These are phyloP conservation scores for Spea hammondii DNA, from an alignment of 2,797 vertebrate genomes.

Conservation along the genomic window DNA sequence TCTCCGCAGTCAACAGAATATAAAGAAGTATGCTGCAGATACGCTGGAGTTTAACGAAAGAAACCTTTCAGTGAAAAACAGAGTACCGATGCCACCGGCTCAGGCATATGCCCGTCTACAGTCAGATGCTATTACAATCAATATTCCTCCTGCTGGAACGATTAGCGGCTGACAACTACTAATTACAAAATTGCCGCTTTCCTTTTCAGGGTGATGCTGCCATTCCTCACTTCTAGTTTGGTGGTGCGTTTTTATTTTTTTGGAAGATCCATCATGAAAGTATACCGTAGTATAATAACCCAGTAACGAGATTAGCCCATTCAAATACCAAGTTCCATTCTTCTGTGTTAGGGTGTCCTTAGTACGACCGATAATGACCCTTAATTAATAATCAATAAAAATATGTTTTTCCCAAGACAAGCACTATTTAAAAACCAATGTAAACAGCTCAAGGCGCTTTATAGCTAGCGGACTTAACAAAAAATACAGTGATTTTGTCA, in stretches of 20 bases:
- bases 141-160: constrained; percentile 55
- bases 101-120: constrained; percentile 34
- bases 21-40: constrained; percentile 21
- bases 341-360: no score
- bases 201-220: constrained; percentile 38
- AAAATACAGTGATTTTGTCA: no score
- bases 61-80: constrained; percentile 44
- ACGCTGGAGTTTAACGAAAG: constrained; percentile 23
- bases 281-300: background rate
- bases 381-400: no score
- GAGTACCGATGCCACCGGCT: constrained; percentile 31
- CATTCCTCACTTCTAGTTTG: constrained; percentile 26
- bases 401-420: no score
- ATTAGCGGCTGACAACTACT: constrained; percentile 52
- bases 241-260: background rate
- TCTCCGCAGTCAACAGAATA: constrained; percentile 30
- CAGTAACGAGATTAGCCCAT: no score
- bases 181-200: constrained; percentile 51
- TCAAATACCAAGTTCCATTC: no score
- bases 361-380: no score
- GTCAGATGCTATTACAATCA: constrained; percentile 46
- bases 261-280: background rate
- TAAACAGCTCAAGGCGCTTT: no score
- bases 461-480: no score
- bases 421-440: no score